Evolutionary conservation across 2,113 vertebrate genomes (phyloP).

Genomic region (Tenebrosternarchus preto): DNA sequence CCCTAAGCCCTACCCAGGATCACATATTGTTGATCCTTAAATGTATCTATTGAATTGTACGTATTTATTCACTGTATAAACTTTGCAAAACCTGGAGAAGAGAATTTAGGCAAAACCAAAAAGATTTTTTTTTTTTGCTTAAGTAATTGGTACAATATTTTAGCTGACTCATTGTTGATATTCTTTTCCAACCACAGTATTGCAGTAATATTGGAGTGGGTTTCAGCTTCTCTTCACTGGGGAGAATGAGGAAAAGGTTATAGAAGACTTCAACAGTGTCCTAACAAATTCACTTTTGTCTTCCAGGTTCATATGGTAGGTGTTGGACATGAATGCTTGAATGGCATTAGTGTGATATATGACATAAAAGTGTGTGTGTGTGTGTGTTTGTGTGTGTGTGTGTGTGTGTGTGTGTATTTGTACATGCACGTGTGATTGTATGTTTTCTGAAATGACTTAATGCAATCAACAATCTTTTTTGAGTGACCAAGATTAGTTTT

Average conservation of each 20-base stretch:
- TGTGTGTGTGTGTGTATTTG: slow-evolving; percentile 61
- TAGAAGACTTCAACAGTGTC: slow-evolving; percentile 63
- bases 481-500: slow-evolving; percentile 58
- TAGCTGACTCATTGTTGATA: slow-evolving; percentile 56
- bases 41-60: slow-evolving; percentile 71
- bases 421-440: slow-evolving; percentile 26
- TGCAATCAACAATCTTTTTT: slow-evolving; percentile 62
- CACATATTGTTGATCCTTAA: slow-evolving; percentile 76
- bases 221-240: slow-evolving; percentile 56
- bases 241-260: slow-evolving; percentile 48
- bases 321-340: slow-evolving; percentile 35
- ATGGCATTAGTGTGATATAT: slow-evolving; percentile 13
- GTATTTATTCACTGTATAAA: slow-evolving; percentile 72
- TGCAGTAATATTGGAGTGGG: slow-evolving; percentile 56
- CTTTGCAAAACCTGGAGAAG: slow-evolving; percentile 66
- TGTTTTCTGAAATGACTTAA: slow-evolving; percentile 54
- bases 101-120: slow-evolving; percentile 71
- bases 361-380: slow-evolving; percentile 32
- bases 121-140: slow-evolving; percentile 69
- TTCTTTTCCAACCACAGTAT: slow-evolving; percentile 53
- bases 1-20: slow-evolving; percentile 64
- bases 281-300: slow-evolving; percentile 75
- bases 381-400: slow-evolving; percentile 59
- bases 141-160: slow-evolving; percentile 61
- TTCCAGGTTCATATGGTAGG: slow-evolving; percentile 73